Evolutionary conservation across 2,888 invertebrate species (phyloP).

Genomic region (Scaptomyza parva): DNA sequence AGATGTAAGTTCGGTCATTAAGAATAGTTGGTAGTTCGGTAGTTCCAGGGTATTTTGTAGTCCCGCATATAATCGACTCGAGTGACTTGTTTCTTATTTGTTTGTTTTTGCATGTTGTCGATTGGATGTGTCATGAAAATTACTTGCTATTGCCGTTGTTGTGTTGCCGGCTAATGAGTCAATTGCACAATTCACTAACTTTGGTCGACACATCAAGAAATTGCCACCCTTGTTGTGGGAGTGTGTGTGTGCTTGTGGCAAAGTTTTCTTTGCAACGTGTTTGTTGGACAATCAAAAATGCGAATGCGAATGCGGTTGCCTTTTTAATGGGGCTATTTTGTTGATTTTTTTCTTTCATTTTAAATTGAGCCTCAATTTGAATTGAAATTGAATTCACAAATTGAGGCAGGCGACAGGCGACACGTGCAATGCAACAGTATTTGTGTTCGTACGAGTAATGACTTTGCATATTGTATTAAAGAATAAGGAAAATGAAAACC

Average conservation of each 20-base stretch:
- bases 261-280: too few relatives aligned
- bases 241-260: too few relatives aligned
- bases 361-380: too few relatives aligned
- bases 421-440: neutral
- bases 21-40: too few relatives aligned
- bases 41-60: too few relatives aligned
- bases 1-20: too few relatives aligned
- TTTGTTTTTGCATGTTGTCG: too few relatives aligned
- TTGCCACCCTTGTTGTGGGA: too few relatives aligned
- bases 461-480: conserved; percentile 31
- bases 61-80: too few relatives aligned
- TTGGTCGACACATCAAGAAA: neutral
- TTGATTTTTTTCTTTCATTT: too few relatives aligned
- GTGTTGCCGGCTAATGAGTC: neutral
- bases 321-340: neutral
- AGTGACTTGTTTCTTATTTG: too few relatives aligned
- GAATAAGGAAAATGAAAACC: neutral
- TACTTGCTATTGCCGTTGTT: neutral
- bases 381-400: too few relatives aligned
- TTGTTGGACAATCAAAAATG: neutral
- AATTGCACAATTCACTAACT: neutral
- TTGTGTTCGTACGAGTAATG: neutral
- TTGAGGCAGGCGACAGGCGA: neutral
- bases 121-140: neutral
- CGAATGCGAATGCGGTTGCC: neutral